These are phyloP conservation scores for Protomyctophum bolini DNA, from an alignment of 2,113 vertebrate species.

Conservation along the genomic window DNA sequence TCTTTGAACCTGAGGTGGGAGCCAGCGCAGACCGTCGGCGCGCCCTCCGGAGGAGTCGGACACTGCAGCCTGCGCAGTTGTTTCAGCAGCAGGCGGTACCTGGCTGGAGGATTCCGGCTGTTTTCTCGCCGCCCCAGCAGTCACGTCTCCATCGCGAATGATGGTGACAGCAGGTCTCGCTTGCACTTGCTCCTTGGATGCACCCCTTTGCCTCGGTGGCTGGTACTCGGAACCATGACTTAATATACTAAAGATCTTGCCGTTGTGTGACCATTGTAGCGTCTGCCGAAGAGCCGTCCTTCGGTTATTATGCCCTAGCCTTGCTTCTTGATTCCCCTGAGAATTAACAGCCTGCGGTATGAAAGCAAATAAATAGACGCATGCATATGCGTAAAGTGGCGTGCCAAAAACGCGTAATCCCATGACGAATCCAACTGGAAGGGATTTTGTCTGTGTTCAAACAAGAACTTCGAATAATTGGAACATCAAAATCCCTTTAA, in stretches of 20 bases:
- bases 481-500: constrained; percentile 17
- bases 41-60: constrained; percentile 15
- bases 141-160: constrained; percentile 65
- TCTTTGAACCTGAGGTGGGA: constrained; percentile 55
- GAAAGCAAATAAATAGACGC: constrained; percentile 78
- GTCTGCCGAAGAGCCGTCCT: constrained; percentile 83
- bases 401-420: constrained; percentile 63
- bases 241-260: constrained; percentile 90
- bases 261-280: constrained; percentile 93
- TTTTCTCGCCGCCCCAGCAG: constrained; percentile 25
- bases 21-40: constrained; percentile 43
- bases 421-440: constrained; percentile 55
- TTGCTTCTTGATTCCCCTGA: constrained; percentile 70
- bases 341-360: constrained; percentile 71
- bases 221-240: constrained; percentile 90
- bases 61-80: constrained; percentile 6
- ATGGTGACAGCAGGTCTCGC: constrained; percentile 75
- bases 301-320: constrained; percentile 31
- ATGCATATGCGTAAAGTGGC: constrained; percentile 74
- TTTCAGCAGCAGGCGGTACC: constrained; percentile 19
- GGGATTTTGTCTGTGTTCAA: constrained; percentile 3
- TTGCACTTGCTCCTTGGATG: constrained; percentile 62
- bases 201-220: constrained; percentile 80
- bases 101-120: constrained; percentile 37
- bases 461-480: constrained; percentile 2